Percentiles rank a stretch among this genome's conserved stretches.
Evolutionary conservation across 2,888 invertebrate genomes (phyloP).

Genomic region (Atrina japonica): DNA sequence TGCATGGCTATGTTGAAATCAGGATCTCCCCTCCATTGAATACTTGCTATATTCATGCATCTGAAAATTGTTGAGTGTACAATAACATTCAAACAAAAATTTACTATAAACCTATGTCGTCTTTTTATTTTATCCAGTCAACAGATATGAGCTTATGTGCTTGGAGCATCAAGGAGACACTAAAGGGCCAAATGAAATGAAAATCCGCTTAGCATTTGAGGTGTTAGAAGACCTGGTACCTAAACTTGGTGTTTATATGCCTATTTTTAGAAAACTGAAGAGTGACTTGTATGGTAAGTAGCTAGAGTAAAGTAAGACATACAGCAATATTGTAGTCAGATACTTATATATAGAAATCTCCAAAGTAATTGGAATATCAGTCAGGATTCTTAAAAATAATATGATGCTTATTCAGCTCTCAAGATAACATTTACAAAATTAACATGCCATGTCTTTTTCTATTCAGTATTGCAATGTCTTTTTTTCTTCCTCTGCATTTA

Average conservation of each 20-base stretch:
- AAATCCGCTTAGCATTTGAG: constrained; percentile 71
- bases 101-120: neutral
- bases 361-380: no score
- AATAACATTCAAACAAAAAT: neutral
- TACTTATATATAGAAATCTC: no score
- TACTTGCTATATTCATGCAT: neutral
- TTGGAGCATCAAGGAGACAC: constrained; percentile 62
- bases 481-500: no score
- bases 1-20: no score
- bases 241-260: constrained; percentile 73
- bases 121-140: constrained; percentile 60
- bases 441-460: no score
- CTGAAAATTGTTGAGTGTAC: neutral
- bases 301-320: neutral
- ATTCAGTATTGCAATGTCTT: no score
- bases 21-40: no score
- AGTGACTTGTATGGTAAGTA: constrained; percentile 74
- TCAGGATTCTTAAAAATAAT: no score
- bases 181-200: constrained; percentile 65
- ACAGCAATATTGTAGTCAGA: neutral
- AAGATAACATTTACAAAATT: no score
- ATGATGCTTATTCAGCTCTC: no score
- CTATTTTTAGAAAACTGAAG: constrained; percentile 68
- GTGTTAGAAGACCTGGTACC: constrained; percentile 75
- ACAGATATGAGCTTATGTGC: constrained; percentile 72